Percentiles rank a stretch among this genome's conserved stretches.
phyloP scores from a whole-genome alignment of 2,888 invertebrate genomes.

The Caenorhabditis angaria region DNA sequence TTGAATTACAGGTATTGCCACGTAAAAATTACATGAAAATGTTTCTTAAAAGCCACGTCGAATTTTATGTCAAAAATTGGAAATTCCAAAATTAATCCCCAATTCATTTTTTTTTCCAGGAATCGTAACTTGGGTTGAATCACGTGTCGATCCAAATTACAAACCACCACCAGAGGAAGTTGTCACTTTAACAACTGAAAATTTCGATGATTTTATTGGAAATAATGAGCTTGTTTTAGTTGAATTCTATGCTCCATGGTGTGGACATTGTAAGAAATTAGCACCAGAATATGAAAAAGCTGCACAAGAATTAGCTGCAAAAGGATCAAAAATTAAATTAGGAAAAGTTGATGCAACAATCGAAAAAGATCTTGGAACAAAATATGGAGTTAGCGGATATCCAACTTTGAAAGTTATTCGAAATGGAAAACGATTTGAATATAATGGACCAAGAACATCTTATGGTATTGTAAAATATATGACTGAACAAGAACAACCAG shows the following conservation, averaged over 20 bases:
- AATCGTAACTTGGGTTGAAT: constrained; percentile 76
- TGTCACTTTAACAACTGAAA: constrained; percentile 74
- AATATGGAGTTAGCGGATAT: constrained; percentile 76
- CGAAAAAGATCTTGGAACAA: constrained; percentile 74
- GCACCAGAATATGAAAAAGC: constrained; percentile 67
- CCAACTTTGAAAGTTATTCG: constrained; percentile 76
- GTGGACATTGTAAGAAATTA: constrained; percentile 4
- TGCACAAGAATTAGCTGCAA: constrained; percentile 72
- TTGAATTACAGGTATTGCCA: too few relatives aligned
- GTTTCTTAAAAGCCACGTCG: too few relatives aligned
- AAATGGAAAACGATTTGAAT: constrained; percentile 75
- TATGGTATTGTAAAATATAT: constrained; percentile 75
- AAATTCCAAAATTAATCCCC: too few relatives aligned
- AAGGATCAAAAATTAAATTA: constrained; percentile 64
- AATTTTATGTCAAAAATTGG: too few relatives aligned
- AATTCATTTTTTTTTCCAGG: constrained; percentile 68
- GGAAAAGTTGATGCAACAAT: constrained; percentile 77
- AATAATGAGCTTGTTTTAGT: constrained; percentile 75
- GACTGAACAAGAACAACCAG: constrained; percentile 75
- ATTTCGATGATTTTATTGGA: constrained; percentile 75
- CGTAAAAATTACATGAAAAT: too few relatives aligned
- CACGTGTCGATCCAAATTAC: constrained; percentile 75
- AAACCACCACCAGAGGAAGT: constrained; percentile 76
- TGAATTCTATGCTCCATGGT: constrained; percentile 77
- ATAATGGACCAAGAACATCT: constrained; percentile 75